Conservation (phyloP, 2,888 invertebrate genomes). For the Rhaphigaster nebulosa region DNA sequence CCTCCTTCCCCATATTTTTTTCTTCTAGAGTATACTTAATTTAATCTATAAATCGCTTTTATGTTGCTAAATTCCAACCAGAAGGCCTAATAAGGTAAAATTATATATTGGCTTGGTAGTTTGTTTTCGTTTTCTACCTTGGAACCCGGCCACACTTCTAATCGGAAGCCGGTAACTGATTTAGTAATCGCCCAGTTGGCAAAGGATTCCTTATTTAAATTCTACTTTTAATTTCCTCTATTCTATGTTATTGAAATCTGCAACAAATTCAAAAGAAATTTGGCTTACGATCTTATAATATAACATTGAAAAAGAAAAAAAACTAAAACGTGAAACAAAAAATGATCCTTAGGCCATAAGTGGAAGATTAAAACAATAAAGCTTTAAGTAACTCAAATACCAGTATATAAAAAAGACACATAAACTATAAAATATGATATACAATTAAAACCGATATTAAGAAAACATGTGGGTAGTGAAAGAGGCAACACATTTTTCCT, state of each 20-base stretch:
- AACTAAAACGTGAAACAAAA: no score
- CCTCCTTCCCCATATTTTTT: not conserved
- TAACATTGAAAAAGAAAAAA: not conserved
- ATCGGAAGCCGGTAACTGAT: constrained; percentile 3
- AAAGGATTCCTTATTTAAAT: not conserved
- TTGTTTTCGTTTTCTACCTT: constrained; percentile 32
- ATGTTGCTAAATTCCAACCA: constrained; percentile 2
- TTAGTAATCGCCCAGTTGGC: constrained; percentile 26
- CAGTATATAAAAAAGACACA: no score
- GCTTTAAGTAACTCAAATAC: no score
- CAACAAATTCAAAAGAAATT: not conserved
- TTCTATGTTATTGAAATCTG: not conserved
- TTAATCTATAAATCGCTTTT: constrained; percentile 21
- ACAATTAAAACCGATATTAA: no score
- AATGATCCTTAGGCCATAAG: no score
- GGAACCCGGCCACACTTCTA: constrained; percentile 1
- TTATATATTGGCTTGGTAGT: constrained; percentile 31
- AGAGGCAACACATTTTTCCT: no score
- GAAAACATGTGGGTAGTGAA: no score
- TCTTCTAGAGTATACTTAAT: not conserved
- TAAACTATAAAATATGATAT: no score
- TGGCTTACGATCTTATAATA: not conserved
- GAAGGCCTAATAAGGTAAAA: constrained; percentile 34
- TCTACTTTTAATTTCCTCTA: not conserved
- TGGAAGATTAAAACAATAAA: no score